phyloP scores from a whole-genome alignment of 2,888 invertebrate species.

The Catocala nupta region DNA sequence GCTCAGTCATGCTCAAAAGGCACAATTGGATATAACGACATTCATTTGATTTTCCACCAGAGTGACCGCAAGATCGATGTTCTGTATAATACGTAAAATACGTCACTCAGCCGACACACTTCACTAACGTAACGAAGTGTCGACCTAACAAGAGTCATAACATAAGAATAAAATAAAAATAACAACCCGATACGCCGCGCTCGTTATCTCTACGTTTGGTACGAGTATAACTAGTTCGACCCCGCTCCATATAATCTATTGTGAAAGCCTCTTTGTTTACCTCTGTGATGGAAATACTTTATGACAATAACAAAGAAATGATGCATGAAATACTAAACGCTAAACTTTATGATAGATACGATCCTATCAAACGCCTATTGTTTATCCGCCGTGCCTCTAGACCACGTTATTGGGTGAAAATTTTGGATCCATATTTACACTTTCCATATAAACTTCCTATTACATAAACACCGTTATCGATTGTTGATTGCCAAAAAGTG shows the following conservation, averaged over 20 bases:
- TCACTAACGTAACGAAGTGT: constrained; percentile 58
- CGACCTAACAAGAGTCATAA: constrained; percentile 70
- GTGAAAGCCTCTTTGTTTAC: constrained; percentile 37
- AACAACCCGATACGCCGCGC: constrained; percentile 66
- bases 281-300: constrained; percentile 25
- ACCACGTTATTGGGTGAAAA: constrained; percentile 28
- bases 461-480: constrained; percentile 25
- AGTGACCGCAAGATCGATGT: not conserved
- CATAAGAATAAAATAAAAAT: constrained; percentile 71
- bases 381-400: constrained; percentile 24
- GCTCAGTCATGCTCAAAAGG: too few relatives aligned
- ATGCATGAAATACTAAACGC: constrained; percentile 13
- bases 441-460: constrained; percentile 25
- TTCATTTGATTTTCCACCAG: constrained; percentile 2
- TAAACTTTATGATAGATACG: constrained; percentile 27
- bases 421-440: constrained; percentile 19
- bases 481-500: constrained; percentile 28
- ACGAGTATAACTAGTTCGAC: constrained; percentile 41
- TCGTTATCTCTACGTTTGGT: constrained; percentile 70
- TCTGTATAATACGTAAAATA: constrained; percentile 37
- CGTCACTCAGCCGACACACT: constrained; percentile 27
- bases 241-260: constrained; percentile 17
- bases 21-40: too few relatives aligned
- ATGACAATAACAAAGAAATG: constrained; percentile 31
- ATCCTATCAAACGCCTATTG: constrained; percentile 27